phyloP scores from a whole-genome alignment of 2,797 vertebrate genomes.

The Potorous gilbertii region DNA sequence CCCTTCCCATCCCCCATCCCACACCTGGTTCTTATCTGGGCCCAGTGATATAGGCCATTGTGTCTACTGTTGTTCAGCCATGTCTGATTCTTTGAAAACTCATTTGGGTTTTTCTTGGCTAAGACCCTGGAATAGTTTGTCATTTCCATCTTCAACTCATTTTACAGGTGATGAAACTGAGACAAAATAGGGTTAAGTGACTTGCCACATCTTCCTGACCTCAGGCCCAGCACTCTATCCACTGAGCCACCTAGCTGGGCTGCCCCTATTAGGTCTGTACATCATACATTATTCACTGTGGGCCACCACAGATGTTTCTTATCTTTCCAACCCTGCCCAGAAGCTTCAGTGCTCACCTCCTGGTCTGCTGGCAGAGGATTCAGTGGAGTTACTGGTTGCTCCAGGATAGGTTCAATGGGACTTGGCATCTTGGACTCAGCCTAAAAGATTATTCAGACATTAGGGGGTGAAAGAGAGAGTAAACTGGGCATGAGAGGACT shows the following conservation, averaged over 20 bases:
- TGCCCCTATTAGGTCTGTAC: not conserved
- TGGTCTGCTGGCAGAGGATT: slow-evolving; percentile 23
- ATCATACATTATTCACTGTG: not conserved
- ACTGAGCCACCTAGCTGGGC: not conserved
- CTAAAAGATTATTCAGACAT: slow-evolving; percentile 43
- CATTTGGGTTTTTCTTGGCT: not conserved
- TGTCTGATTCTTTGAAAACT: not conserved
- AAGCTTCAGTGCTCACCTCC: slow-evolving; percentile 54
- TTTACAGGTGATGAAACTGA: not conserved
- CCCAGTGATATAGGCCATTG: not conserved
- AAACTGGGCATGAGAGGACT: not conserved
- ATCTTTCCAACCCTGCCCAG: not conserved
- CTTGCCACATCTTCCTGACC: not conserved
- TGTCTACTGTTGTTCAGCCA: not conserved
- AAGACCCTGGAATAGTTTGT: not conserved
- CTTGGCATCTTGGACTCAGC: slow-evolving; percentile 40
- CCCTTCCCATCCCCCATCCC: too few relatives aligned
- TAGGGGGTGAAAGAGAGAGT: not conserved
- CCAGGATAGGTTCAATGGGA: slow-evolving; percentile 29
- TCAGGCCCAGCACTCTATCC: too few relatives aligned
- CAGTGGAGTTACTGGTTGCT: slow-evolving; percentile 28
- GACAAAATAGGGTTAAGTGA: not conserved
- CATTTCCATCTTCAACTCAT: not conserved
- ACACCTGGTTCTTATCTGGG: not conserved
- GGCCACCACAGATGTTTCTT: not conserved